A percentile compares a stretch with the other conserved stretches of the same genome.
These are phyloP conservation scores for Drosophila ohnishii DNA, from an alignment of 1,140 invertebrate species.

Conservation along the genomic window DNA sequence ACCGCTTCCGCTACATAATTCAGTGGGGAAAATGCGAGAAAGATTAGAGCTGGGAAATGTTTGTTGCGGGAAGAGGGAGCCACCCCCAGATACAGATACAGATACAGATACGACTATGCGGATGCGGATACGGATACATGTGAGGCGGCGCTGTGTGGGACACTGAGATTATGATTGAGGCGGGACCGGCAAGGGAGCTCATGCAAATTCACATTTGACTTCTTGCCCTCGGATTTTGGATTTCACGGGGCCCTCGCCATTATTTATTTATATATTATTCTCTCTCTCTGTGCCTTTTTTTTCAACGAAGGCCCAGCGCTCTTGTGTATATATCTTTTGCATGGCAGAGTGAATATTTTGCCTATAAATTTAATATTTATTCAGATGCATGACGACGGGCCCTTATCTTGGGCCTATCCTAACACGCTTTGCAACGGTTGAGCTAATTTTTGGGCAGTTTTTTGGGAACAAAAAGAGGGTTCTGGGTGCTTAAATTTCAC, in stretches of 20 bases:
- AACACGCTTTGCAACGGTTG: constrained; percentile 28
- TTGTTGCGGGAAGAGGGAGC: not conserved
- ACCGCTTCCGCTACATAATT: constrained; percentile 76
- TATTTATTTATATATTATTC: constrained; percentile 49
- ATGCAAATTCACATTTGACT: constrained; percentile 71
- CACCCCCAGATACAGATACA: constrained; percentile 29
- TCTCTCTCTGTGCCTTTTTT: not conserved
- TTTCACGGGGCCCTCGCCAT: constrained; percentile 18
- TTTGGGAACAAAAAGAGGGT: not conserved
- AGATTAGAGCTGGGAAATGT: constrained; percentile 46
- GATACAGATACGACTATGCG: constrained; percentile 11
- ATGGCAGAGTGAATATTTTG: constrained; percentile 73
- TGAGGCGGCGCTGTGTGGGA: constrained; percentile 21
- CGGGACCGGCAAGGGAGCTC: constrained; percentile 28
- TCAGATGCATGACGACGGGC: constrained; percentile 20
- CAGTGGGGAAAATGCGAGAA: constrained; percentile 63
- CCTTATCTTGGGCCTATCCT: constrained; percentile 26
- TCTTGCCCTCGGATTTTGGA: constrained; percentile 58
- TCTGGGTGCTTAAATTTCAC: constrained; percentile 27
- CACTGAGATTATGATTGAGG: constrained; percentile 63
- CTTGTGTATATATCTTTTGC: constrained; percentile 52
- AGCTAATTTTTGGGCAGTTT: constrained; percentile 28
- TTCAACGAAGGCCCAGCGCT: constrained; percentile 5
- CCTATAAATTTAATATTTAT: constrained; percentile 73
- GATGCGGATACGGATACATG: constrained; percentile 21